phyloP scores from a whole-genome alignment of 2,888 invertebrate genomes.

The Ferrisia virgata region DNA sequence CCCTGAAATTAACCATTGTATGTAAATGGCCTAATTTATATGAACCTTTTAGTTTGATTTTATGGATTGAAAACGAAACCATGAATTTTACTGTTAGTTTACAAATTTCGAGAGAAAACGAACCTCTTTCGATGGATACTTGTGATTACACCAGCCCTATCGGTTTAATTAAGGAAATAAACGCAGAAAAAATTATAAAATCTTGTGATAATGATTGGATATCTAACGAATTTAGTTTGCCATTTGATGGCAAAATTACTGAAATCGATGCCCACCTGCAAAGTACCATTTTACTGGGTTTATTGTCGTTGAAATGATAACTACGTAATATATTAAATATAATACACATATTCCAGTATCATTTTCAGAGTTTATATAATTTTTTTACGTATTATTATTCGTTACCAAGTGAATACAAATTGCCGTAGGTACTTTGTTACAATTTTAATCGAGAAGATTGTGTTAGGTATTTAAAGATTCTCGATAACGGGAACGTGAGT shows the following conservation, averaged over 20 bases:
- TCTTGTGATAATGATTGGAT: constrained; percentile 7
- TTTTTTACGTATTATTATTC: too few relatives aligned
- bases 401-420: too few relatives aligned
- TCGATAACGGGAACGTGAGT: too few relatives aligned
- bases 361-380: too few relatives aligned
- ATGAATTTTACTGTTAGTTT: background rate
- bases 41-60: background rate
- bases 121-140: background rate
- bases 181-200: background rate
- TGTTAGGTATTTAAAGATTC: too few relatives aligned
- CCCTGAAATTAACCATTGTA: background rate
- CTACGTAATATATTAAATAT: too few relatives aligned
- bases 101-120: background rate
- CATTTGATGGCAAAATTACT: background rate
- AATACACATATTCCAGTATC: too few relatives aligned
- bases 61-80: background rate
- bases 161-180: background rate
- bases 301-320: background rate
- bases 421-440: too few relatives aligned
- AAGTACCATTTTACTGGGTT: background rate
- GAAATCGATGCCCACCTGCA: background rate
- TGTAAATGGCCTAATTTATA: background rate
- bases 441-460: too few relatives aligned
- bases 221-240: background rate
- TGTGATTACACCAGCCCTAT: background rate